Conservation (phyloP, 2,113 vertebrate genomes). For the Entosphenus tridentatus region DNA sequence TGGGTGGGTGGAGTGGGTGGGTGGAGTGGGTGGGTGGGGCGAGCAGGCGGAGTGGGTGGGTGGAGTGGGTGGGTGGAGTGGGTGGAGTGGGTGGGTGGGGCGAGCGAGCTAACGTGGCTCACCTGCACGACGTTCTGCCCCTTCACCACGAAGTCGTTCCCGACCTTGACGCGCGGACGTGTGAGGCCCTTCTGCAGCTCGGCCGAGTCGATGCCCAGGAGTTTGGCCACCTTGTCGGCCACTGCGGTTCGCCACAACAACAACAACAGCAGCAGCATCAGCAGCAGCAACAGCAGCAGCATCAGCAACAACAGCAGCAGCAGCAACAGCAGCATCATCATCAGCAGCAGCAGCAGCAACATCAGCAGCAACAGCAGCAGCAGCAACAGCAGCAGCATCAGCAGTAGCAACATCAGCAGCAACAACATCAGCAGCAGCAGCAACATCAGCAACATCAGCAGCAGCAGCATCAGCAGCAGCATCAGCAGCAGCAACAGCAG, state of each 20-base stretch:
- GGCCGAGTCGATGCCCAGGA: slow-evolving; percentile 14
- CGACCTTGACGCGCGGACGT: slow-evolving; percentile 14
- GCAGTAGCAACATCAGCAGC: neutral
- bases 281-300: slow-evolving; percentile 9
- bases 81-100: too few relatives aligned
- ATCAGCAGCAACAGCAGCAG: slow-evolving; percentile 8
- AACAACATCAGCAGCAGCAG: slow-evolving; percentile 3
- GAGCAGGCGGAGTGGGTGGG: too few relatives aligned
- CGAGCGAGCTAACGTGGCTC: neutral
- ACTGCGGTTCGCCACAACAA: slow-evolving; percentile 1
- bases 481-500: slow-evolving; percentile 14
- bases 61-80: too few relatives aligned
- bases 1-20: too few relatives aligned
- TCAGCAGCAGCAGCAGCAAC: neutral
- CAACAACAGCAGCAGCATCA: neutral
- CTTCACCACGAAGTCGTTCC: slow-evolving; percentile 20
- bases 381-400: fast-evolving
- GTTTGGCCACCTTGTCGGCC: slow-evolving; percentile 17
- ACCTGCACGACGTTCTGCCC: slow-evolving; percentile 15
- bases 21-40: too few relatives aligned
- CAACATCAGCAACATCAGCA: neutral
- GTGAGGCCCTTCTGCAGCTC: slow-evolving; percentile 17
- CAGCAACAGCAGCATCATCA: neutral
- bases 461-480: slow-evolving; percentile 3
- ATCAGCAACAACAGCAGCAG: slow-evolving; percentile 14